Conservation (phyloP, 1,140 invertebrate species). For the Lutraria rhynchaena region DNA sequence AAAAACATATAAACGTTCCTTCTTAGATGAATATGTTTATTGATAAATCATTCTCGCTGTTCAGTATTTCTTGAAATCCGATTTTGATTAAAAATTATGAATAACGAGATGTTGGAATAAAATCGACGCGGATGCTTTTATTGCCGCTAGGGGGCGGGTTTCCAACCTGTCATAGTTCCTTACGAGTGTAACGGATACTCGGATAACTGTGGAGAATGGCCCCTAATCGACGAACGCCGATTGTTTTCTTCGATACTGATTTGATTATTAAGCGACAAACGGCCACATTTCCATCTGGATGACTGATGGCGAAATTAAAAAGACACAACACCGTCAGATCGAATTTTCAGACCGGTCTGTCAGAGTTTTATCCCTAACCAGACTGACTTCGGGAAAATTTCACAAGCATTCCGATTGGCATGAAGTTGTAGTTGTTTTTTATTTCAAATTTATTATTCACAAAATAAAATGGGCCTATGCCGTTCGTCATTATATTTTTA, state of each 20-base stretch:
- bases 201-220: constrained; percentile 4
- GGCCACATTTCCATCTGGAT: constrained; percentile 49
- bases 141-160: constrained; percentile 21
- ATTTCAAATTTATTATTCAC: too few relatives aligned
- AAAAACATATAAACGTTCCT: constrained; percentile 7
- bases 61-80: constrained; percentile 3
- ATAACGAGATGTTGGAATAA: constrained; percentile 12
- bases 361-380: constrained; percentile 1
- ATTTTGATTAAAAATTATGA: constrained; percentile 27
- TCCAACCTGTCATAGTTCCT: constrained; percentile 11
- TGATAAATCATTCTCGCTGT: constrained; percentile 10
- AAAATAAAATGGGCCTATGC: too few relatives aligned
- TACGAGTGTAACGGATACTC: constrained; percentile 10
- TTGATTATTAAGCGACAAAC: constrained; percentile 41
- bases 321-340: constrained; percentile 45
- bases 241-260: constrained; percentile 30
- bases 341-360: constrained; percentile 46
- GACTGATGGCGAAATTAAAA: constrained; percentile 37
- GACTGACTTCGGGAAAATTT: too few relatives aligned
- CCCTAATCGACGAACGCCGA: constrained; percentile 35
- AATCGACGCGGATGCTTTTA: constrained; percentile 15
- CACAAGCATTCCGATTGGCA: too few relatives aligned
- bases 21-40: constrained; percentile 33
- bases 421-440: too few relatives aligned
- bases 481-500: too few relatives aligned